A percentile compares a stretch with the other conserved stretches of the same genome.
These are phyloP conservation scores for Calcarius lapponicus DNA, from an alignment of 2,797 vertebrate species.

Conservation along the genomic window DNA sequence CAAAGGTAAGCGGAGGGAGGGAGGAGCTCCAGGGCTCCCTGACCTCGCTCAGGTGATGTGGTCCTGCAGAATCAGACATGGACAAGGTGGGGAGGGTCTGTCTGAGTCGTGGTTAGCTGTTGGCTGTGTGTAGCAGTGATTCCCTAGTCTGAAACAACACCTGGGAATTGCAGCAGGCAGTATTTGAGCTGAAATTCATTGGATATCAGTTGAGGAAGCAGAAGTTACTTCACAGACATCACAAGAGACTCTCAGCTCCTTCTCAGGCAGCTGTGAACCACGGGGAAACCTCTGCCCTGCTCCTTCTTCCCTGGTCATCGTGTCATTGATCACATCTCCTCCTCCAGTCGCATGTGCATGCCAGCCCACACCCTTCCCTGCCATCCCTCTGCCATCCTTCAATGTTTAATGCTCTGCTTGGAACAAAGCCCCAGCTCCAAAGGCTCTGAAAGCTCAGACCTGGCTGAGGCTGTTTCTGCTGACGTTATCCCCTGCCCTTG, in stretches of 20 bases:
- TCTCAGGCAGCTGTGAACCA: not conserved
- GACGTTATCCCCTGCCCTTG: accelerated
- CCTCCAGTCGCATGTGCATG: not conserved
- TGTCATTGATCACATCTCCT: not conserved
- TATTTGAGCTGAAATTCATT: not conserved
- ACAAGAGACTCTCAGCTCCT: not conserved
- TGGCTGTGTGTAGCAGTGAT: not conserved
- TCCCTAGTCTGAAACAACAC: not conserved
- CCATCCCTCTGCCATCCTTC: not conserved
- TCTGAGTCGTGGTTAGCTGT: accelerated
- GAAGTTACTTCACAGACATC: not conserved
- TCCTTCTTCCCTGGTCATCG: not conserved
- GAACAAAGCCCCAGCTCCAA: not conserved
- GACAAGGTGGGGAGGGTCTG: not conserved
- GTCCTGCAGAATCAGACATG: accelerated
- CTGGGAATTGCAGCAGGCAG: not conserved
- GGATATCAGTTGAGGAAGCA: not conserved
- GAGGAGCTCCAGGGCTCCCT: accelerated
- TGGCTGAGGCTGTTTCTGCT: not conserved
- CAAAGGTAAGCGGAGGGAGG: slow-evolving; percentile 83
- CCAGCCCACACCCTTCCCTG: not conserved
- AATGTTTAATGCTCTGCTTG: not conserved
- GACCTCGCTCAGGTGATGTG: not conserved
- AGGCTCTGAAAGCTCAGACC: not conserved
- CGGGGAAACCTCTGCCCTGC: slow-evolving; percentile 11